Percentiles rank a stretch among this genome's conserved stretches.
These are phyloP conservation scores for Lottia gigantea DNA, from an alignment of 2,888 invertebrate genomes.

Conservation along the genomic window DNA sequence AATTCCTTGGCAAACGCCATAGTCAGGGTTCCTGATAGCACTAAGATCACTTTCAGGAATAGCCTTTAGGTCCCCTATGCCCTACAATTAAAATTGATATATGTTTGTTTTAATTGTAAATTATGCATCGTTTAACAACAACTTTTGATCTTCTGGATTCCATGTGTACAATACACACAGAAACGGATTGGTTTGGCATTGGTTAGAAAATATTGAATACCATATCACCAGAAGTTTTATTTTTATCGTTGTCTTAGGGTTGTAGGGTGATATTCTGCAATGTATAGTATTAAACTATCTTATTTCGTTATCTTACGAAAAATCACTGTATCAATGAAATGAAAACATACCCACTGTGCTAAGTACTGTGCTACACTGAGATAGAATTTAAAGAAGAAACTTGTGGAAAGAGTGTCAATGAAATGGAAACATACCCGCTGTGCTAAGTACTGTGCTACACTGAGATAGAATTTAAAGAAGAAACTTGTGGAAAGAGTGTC, in stretches of 20 bases:
- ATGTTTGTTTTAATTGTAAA: not conserved
- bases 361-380: slow-evolving; percentile 58
- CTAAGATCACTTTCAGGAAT: slow-evolving; percentile 22
- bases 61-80: not conserved
- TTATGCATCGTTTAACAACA: too few relatives aligned
- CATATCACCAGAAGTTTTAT: too few relatives aligned
- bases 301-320: too few relatives aligned
- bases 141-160: too few relatives aligned
- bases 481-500: slow-evolving; percentile 74
- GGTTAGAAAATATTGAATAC: too few relatives aligned
- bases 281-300: too few relatives aligned
- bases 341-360: not conserved
- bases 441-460: slow-evolving; percentile 46
- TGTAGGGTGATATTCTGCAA: too few relatives aligned
- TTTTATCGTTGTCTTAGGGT: too few relatives aligned
- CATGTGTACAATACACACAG: too few relatives aligned
- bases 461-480: slow-evolving; percentile 72
- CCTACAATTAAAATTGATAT: not conserved
- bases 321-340: too few relatives aligned
- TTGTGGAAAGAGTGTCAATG: slow-evolving; percentile 75
- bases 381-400: slow-evolving; percentile 72
- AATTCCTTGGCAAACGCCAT: slow-evolving; percentile 37
- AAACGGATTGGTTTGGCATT: too few relatives aligned
- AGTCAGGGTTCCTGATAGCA: slow-evolving; percentile 40
- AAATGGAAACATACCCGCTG: not conserved